These are phyloP conservation scores for Alcis repandata DNA, from an alignment of 2,888 invertebrate genomes.

Conservation along the genomic window DNA sequence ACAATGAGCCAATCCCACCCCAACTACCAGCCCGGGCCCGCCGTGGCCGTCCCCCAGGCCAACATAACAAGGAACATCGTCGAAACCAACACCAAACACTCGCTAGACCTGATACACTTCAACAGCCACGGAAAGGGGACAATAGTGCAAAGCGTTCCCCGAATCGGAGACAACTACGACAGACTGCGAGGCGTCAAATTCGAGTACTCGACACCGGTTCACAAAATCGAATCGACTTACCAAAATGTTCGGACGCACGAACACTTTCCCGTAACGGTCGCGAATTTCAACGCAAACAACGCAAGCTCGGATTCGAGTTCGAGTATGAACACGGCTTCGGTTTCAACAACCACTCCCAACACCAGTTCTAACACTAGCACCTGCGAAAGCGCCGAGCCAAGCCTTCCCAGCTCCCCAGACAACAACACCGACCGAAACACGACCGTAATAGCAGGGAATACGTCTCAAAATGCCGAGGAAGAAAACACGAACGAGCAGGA, in stretches of 20 bases:
- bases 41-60: conserved; percentile 15
- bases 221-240: conserved; percentile 71
- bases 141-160: conserved; percentile 67
- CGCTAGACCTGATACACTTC: conserved; percentile 75
- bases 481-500: conserved; percentile 64
- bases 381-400: conserved; percentile 90
- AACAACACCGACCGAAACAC: conserved; percentile 65
- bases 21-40: conserved; percentile 53
- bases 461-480: conserved; percentile 53
- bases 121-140: conserved; percentile 64
- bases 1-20: conserved; percentile 80
- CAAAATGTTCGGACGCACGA: conserved; percentile 72
- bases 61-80: conserved; percentile 65
- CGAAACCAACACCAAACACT: conserved; percentile 71
- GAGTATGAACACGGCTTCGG: conserved; percentile 87
- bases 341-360: conserved; percentile 89
- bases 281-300: conserved; percentile 69
- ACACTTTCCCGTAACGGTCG: conserved; percentile 66
- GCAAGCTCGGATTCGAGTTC: conserved; percentile 90
- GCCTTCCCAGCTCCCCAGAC: conserved; percentile 90
- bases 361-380: conserved; percentile 91
- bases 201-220: conserved; percentile 68
- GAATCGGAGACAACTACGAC: conserved; percentile 70
- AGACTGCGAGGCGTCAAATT: conserved; percentile 66
- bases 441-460: conserved; percentile 53